Evolutionary conservation across 2,888 invertebrate genomes (phyloP).

Genomic region (Lissocephala sabroskyi): DNA sequence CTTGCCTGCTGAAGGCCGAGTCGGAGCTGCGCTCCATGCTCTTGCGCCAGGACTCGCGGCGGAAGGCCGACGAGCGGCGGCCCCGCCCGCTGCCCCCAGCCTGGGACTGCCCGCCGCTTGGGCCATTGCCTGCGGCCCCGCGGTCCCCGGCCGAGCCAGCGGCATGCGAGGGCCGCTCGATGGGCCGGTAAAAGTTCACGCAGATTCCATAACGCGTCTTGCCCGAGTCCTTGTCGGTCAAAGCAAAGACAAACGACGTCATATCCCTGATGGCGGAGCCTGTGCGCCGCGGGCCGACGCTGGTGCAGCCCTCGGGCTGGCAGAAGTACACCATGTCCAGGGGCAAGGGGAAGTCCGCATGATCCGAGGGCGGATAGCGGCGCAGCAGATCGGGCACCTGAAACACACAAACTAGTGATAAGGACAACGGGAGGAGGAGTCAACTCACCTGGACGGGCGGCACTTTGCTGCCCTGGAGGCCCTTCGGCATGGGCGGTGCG

Average conservation of each 20-base stretch:
- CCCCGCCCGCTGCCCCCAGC: slow-evolving; percentile 59
- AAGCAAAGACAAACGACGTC: slow-evolving; percentile 96
- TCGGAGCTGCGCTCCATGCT: slow-evolving; percentile 94
- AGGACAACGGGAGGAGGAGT: too few relatives aligned
- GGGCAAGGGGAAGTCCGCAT: slow-evolving; percentile 97
- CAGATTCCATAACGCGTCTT: slow-evolving; percentile 97
- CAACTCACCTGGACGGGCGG: slow-evolving; percentile 86
- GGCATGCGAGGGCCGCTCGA: slow-evolving; percentile 77
- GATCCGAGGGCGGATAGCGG: slow-evolving; percentile 95
- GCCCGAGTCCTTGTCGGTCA: slow-evolving; percentile 99
- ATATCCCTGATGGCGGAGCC: slow-evolving; percentile 84
- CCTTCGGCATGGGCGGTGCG: slow-evolving; percentile 75
- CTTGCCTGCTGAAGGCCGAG: slow-evolving; percentile 93
- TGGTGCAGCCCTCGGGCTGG: slow-evolving; percentile 98
- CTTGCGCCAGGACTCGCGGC: slow-evolving; percentile 91
- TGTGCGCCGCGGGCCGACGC: slow-evolving; percentile 89
- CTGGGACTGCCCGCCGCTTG: slow-evolving; percentile 16
- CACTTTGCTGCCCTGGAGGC: slow-evolving; percentile 76
- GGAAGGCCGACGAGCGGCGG: slow-evolving; percentile 75
- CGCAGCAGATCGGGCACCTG: slow-evolving; percentile 95
- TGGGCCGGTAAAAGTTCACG: slow-evolving; percentile 97
- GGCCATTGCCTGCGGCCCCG: slow-evolving; percentile 46
- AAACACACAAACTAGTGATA: too few relatives aligned
- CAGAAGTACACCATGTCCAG: slow-evolving; percentile 99
- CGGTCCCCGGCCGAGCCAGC: slow-evolving; percentile 22